Base-by-base conservation (phyloP, 2,797 vertebrate species). In the Protosalanx chinensis region DNA sequence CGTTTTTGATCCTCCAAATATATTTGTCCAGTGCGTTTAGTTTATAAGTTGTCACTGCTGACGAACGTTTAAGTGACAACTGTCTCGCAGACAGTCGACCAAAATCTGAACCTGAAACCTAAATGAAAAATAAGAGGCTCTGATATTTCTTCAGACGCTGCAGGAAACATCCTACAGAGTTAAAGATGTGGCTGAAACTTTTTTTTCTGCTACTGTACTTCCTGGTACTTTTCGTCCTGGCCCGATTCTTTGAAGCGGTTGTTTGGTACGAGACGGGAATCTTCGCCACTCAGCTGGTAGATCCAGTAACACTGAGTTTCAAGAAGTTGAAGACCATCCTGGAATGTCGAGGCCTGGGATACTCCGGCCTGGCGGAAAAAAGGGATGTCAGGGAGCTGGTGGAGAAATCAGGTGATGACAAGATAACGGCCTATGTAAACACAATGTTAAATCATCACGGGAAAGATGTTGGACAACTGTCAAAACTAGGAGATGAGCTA, bases 201-300 rank as follows among this genome's bases (percentile, higher is more conserved):
- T 95, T 95, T 75, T 97, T 98, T 80, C 41, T 98, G 90, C 94
- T 98, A 1, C 87, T 99, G 12, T 98, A 99, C 84, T 95, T 99
- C 81, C 81, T 95, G 79, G 85, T 97, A 70, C 81, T 99, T 5
- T 98, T 99, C 73, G 91, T 94, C 63, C 87, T 98, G 80, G 95
- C 96, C 53, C 84, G 97, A 62, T 91, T 99, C 73, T 96, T 98
- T 56, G 97, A 99, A 84, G 96, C 96, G 60, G 91, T 96, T 16
- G 95, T 96, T 35, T 98, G 97, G 97, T 98, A 96, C 70, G 96
- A 98, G 86, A 96, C 95, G 0, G 97, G 97, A 1, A 91, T 96
- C 80, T 94, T 98, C 51, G 95, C 96, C 71, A 96, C 94, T 2
- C 96, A 98, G 93, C 89, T 99, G 64, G 96, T 98, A 84, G 96